Evolutionary conservation across 2,888 invertebrate species (phyloP), one percentile per base, ranked within the genome.

Genomic region (Diarsia mendica): DNA sequence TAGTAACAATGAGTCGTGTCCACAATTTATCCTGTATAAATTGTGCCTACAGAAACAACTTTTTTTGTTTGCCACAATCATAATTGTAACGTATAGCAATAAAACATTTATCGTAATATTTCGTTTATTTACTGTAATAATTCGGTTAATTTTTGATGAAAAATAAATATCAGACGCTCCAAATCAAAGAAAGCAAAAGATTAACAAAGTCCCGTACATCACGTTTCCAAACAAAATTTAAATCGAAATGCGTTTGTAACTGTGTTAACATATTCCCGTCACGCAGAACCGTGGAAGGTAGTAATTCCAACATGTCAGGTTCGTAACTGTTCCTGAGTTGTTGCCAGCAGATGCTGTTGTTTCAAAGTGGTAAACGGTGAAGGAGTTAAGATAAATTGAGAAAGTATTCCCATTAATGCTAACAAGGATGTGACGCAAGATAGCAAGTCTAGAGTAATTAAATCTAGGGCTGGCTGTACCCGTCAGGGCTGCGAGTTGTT

Each of bases 201-300:
- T 60, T 65, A 67, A n/a, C 48, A 64, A 58, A 67, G 39, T 48
- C 1, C 28, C 28, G 1, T 65, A 66, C 46, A 61, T 72, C 83
- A 82, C 77, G 71, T 82, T 64, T 55, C n/a, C 55, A 64, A 77
- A 82, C 61, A 55, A 72, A 71, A 77, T 85, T 85, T 77, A 77
- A 86, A 84, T 79, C 79, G 75, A 75, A 88, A 83, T 77, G 61
- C 77, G 68, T 76, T 72, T 58, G 64, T 67, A 44, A 66, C 68
- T 49, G 65, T 65, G 84, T 72, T 77, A 75, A 58, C 44, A 73
- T 63, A 67, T 88, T 84, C 87, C 3, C 20, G 74, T 65, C 88
- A 88, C 82, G 88, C 74, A 58, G 53, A 53, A 46, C 80, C 39
- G 71, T 63, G 84, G 75, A 71, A 83, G 88, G 86, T 83, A 76